phyloP scores from a whole-genome alignment of 2,113 vertebrate species.

The Pollimyrus isidori region DNA sequence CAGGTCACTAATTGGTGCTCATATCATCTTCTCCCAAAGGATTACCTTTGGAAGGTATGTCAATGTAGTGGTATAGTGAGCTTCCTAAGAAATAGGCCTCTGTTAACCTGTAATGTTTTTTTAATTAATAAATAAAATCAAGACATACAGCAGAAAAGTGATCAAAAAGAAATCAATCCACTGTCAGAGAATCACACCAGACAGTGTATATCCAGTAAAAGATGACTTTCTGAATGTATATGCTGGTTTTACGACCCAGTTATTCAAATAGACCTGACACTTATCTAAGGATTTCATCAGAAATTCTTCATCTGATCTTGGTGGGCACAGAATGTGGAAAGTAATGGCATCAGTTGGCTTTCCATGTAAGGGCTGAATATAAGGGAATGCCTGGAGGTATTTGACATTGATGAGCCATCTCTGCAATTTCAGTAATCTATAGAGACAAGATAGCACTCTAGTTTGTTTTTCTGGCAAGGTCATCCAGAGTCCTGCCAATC shows the following conservation, averaged over 20 bases:
- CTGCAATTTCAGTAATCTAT: neutral
- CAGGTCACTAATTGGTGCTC: neutral
- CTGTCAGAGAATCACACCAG: neutral
- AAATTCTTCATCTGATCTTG: neutral
- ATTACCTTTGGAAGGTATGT: neutral
- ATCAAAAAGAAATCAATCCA: neutral
- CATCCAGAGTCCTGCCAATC: neutral
- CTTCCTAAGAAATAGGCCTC: neutral
- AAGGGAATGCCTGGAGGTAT: neutral
- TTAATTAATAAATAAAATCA: neutral
- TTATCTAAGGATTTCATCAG: neutral
- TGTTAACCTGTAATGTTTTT: neutral
- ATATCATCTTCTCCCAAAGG: neutral
- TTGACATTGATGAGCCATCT: neutral
- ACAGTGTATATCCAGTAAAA: neutral
- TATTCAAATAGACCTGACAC: neutral
- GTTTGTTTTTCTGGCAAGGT: neutral
- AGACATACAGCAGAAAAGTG: neutral
- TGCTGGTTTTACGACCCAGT: neutral
- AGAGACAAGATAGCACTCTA: neutral
- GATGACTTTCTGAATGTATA: neutral
- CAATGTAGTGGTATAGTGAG: neutral
- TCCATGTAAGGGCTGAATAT: neutral
- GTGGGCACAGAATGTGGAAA: neutral
- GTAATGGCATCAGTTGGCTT: neutral